These are phyloP conservation scores for Grammomys surdaster DNA, from an alignment of 2,113 vertebrate species.

Conservation along the genomic window DNA sequence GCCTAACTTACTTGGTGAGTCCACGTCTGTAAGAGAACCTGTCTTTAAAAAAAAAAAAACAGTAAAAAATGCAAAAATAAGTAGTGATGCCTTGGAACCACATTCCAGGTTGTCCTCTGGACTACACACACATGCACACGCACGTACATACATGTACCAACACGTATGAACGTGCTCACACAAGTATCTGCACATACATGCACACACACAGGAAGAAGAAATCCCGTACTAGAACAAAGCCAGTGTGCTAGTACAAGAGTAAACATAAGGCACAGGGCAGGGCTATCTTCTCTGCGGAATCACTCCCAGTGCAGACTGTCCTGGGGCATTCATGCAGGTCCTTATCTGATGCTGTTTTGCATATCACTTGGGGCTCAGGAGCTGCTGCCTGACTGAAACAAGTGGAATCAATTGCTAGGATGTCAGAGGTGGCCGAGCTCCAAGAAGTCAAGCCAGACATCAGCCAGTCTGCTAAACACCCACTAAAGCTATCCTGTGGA, in stretches of 20 bases:
- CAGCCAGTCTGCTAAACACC: background rate
- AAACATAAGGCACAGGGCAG: background rate
- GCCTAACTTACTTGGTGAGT: background rate
- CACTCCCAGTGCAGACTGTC: conserved; percentile 2
- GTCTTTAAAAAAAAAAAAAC: background rate
- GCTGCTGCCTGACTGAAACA: conserved; percentile 8
- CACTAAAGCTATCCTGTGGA: background rate
- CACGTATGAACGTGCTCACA: background rate
- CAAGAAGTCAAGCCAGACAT: background rate
- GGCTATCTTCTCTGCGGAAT: background rate
- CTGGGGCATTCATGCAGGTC: background rate
- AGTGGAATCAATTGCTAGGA: conserved; percentile 45
- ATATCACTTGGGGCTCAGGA: conserved; percentile 15
- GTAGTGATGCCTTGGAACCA: background rate
- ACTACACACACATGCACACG: background rate
- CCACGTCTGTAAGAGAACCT: background rate
- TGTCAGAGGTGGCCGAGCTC: conserved; percentile 30
- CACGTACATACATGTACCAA: background rate
- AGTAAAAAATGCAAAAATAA: background rate
- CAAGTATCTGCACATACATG: background rate
- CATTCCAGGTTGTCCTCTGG: background rate
- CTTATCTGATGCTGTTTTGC: conserved; percentile 47
- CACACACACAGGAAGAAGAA: background rate
- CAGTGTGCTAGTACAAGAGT: background rate
- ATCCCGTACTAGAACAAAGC: conserved; percentile 25